Evolutionary conservation across 2,113 vertebrate genomes (phyloP).

Genomic region (Synodontis membranacea): DNA sequence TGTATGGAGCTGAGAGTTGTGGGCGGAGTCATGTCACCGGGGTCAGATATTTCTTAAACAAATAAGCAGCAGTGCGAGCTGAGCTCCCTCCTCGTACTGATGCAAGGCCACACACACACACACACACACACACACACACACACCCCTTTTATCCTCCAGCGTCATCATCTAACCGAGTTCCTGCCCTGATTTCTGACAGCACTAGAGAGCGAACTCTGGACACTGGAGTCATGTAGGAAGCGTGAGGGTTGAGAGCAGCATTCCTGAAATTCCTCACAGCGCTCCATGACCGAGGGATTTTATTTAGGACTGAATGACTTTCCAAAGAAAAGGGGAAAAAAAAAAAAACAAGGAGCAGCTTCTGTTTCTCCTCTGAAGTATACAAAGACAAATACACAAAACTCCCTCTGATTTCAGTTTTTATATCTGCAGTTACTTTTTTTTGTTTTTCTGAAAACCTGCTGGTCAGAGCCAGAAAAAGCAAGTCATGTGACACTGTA

Average conservation of each 20-base stretch:
- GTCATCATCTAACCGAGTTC: background rate
- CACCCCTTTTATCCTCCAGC: background rate
- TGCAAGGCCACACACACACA: background rate
- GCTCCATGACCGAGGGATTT: conserved; percentile 39
- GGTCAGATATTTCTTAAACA: conserved; percentile 70
- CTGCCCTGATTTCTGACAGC: conserved; percentile 35
- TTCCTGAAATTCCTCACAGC: conserved; percentile 59
- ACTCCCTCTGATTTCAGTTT: background rate
- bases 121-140: conserved; percentile 5
- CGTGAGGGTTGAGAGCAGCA: conserved; percentile 45
- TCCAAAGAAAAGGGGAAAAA: background rate
- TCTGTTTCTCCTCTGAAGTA: background rate
- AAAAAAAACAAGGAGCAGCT: background rate
- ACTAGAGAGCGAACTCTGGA: conserved; percentile 11
- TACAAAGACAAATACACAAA: background rate
- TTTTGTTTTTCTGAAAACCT: no score
- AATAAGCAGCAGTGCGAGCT: conserved; percentile 58
- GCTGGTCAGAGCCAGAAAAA: background rate
- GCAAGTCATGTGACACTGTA: background rate
- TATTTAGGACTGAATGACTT: background rate
- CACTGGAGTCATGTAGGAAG: conserved; percentile 38
- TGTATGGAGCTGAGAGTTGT: conserved; percentile 39
- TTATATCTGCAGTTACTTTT: background rate
- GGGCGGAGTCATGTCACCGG: conserved; percentile 39
- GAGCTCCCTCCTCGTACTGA: conserved; percentile 3